Evolutionary conservation across 2,797 vertebrate genomes (phyloP).

Genomic region (Catamblyrhynchus diadema): DNA sequence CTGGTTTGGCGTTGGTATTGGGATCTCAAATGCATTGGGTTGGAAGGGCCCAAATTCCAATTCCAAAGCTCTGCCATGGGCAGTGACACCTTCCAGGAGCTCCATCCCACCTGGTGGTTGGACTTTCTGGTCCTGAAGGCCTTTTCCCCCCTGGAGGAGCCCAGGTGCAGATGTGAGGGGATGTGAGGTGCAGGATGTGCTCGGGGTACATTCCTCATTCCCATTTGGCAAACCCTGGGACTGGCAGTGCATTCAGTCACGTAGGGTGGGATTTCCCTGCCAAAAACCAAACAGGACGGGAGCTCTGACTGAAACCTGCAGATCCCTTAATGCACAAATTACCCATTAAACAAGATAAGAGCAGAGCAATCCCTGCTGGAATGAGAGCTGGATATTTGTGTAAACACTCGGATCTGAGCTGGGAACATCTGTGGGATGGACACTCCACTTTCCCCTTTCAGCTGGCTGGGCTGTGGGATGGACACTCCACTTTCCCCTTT

Average conservation of each 20-base stretch:
- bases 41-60: background rate
- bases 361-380: slow-evolving; percentile 2
- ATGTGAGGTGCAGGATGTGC: slow-evolving; percentile 11
- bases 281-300: slow-evolving; percentile 70
- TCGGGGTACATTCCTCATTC: background rate
- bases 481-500: background rate
- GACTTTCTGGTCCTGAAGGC: fast-evolving
- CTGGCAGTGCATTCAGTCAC: slow-evolving; percentile 70
- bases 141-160: background rate
- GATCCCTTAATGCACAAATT: slow-evolving; percentile 68
- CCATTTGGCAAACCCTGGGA: background rate
- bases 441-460: background rate
- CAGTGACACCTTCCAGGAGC: background rate
- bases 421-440: background rate
- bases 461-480: background rate
- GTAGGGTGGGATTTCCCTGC: slow-evolving; percentile 48
- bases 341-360: slow-evolving; percentile 45
- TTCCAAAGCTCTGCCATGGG: background rate
- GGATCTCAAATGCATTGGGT: fast-evolving
- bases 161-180: background rate
- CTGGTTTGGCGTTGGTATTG: background rate
- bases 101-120: background rate
- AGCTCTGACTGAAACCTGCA: slow-evolving; percentile 34
- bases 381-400: background rate
- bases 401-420: background rate